A percentile compares a stretch with the other conserved stretches of the same genome.
Evolutionary conservation across 2,113 vertebrate species (phyloP).

Genomic region (Anhinga rufa): DNA sequence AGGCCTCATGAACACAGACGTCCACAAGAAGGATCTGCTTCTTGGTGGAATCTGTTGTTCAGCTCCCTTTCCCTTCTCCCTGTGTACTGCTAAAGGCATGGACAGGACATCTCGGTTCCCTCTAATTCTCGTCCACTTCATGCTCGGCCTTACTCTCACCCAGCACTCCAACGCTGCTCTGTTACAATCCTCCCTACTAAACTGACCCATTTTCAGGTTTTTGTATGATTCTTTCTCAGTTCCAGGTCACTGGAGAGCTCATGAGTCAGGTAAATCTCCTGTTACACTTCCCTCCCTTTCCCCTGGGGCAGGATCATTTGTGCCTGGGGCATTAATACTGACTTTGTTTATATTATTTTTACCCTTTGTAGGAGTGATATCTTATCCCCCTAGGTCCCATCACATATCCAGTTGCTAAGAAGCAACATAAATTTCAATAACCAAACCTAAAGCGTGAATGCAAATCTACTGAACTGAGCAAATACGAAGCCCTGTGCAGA

Average conservation of each 20-base stretch:
- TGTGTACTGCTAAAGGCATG: not conserved
- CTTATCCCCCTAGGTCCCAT: not conserved
- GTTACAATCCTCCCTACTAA: not conserved
- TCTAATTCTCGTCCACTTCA: not conserved
- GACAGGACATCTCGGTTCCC: not conserved
- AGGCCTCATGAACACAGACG: not conserved
- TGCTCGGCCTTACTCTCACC: not conserved
- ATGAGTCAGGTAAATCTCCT: not conserved
- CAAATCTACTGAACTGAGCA: not conserved
- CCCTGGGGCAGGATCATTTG: not conserved
- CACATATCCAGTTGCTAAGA: not conserved
- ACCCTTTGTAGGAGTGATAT: not conserved
- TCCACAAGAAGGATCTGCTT: not conserved
- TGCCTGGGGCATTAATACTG: not conserved
- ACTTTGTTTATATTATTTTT: not conserved
- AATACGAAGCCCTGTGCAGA: not conserved
- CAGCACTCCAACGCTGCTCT: not conserved
- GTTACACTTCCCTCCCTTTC: not conserved
- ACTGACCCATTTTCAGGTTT: not conserved
- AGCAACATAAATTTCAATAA: not conserved
- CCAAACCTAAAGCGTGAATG: not conserved
- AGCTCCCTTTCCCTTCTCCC: not conserved
- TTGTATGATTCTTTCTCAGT: not conserved
- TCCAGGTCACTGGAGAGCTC: constrained; percentile 3
- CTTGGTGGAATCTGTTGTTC: not conserved